Conservation (phyloP, 2,888 invertebrate species). For the Caenorhabditis doughertyi region DNA sequence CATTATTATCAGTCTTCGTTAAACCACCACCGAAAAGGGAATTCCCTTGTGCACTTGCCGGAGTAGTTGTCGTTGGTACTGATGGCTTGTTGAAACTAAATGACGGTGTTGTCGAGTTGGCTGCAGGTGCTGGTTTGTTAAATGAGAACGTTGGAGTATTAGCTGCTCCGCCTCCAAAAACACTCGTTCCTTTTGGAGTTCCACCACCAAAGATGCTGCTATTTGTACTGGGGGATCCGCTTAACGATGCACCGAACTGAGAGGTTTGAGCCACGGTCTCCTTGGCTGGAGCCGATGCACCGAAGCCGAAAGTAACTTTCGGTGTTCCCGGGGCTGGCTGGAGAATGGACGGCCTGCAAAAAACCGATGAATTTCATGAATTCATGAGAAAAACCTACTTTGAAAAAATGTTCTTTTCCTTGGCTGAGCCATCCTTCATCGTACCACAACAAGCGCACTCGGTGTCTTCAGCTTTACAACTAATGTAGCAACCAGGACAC, state of each 20-base stretch:
- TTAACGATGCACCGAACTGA: slow-evolving; percentile 50
- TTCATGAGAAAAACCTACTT: slow-evolving; percentile 13
- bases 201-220: slow-evolving; percentile 58
- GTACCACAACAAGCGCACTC: slow-evolving; percentile 70
- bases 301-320: slow-evolving; percentile 63
- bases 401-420: slow-evolving; percentile 58
- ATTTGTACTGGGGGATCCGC: slow-evolving; percentile 50
- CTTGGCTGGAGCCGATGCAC: slow-evolving; percentile 63
- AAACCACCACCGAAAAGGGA: slow-evolving; percentile 45
- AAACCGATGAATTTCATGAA: too few species aligned
- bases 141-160: slow-evolving; percentile 39
- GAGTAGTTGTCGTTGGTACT: slow-evolving; percentile 26
- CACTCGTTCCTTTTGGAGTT: slow-evolving; percentile 28
- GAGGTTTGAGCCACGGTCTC: slow-evolving; percentile 42
- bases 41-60: slow-evolving; percentile 16
- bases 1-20: slow-evolving; percentile 21
- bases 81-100: slow-evolving; percentile 51
- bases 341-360: slow-evolving; percentile 57
- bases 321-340: slow-evolving; percentile 56
- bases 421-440: slow-evolving; percentile 66
- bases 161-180: slow-evolving; percentile 14
- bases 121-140: slow-evolving; percentile 25
- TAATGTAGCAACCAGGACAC: slow-evolving; percentile 70
- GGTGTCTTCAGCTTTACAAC: slow-evolving; percentile 39
- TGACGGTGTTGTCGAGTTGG: slow-evolving; percentile 15